Evolutionary conservation across 2,797 vertebrate genomes (phyloP).

Genomic region (Cuculus canorus): DNA sequence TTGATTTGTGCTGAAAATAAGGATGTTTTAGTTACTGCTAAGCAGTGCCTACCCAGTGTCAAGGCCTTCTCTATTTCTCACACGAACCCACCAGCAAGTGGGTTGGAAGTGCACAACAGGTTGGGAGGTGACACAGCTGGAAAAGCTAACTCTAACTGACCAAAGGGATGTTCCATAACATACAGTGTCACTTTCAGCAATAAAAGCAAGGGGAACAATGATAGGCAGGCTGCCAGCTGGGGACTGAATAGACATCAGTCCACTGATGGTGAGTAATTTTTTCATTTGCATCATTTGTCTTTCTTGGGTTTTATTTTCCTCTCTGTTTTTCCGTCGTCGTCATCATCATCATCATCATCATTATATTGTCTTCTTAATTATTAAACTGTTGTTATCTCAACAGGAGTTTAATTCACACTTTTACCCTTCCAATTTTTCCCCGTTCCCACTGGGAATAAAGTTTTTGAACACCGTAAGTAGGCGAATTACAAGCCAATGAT

Average conservation of each 20-base stretch:
- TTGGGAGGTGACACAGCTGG: too few species aligned
- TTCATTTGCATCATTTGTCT: not conserved
- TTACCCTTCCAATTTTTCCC: not conserved
- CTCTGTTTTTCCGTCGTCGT: too few species aligned
- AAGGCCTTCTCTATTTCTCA: too few species aligned
- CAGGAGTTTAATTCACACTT: not conserved
- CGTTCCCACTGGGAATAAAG: not conserved
- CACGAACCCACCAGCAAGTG: too few species aligned
- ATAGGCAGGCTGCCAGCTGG: too few species aligned
- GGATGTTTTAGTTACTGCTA: rapidly evolving
- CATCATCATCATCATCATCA: too few species aligned
- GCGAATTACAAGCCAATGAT: not conserved
- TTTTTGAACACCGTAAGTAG: rapidly evolving
- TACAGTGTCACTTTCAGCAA: not conserved
- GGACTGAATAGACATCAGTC: not conserved
- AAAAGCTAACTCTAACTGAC: not conserved
- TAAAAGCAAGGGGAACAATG: too few species aligned
- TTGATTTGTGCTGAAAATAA: not conserved
- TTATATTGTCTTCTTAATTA: too few species aligned
- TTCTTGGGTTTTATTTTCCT: not conserved
- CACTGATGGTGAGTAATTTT: not conserved
- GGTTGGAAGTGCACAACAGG: too few species aligned
- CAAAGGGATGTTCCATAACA: not conserved
- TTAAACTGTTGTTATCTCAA: not conserved
- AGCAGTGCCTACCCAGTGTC: not conserved